Percentiles rank a stretch among this genome's conserved stretches.
Evolutionary conservation across 2,888 invertebrate species (phyloP).

Genomic region (Polietes domitor): DNA sequence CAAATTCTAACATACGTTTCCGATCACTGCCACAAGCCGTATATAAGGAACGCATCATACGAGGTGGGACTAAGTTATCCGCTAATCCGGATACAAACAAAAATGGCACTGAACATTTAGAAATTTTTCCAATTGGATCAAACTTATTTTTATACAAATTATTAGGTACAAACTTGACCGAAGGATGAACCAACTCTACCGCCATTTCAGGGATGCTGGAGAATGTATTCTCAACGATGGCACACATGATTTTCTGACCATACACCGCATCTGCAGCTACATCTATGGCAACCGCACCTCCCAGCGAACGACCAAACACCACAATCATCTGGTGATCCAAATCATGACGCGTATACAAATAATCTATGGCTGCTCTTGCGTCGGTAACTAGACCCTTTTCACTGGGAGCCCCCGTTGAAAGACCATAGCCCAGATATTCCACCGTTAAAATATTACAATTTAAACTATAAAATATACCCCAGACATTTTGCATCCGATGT

Average conservation of each 20-base stretch:
- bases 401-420: slow-evolving; percentile 93
- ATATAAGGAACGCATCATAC: slow-evolving; percentile 93
- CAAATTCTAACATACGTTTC: slow-evolving; percentile 90
- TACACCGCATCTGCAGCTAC: slow-evolving; percentile 89
- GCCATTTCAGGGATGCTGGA: slow-evolving; percentile 97
- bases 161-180: slow-evolving; percentile 90
- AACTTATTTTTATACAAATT: slow-evolving; percentile 96
- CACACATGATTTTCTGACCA: slow-evolving; percentile 90
- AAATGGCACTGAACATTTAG: slow-evolving; percentile 87
- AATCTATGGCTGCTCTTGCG: slow-evolving; percentile 93
- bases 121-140: slow-evolving; percentile 88
- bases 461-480: slow-evolving; percentile 90
- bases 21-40: slow-evolving; percentile 87
- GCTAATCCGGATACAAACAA: slow-evolving; percentile 94
- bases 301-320: slow-evolving; percentile 92
- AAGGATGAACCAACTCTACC: slow-evolving; percentile 84
- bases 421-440: slow-evolving; percentile 97
- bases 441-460: slow-evolving; percentile 94
- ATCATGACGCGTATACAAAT: slow-evolving; percentile 89
- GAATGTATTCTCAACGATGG: slow-evolving; percentile 97
- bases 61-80: slow-evolving; percentile 93
- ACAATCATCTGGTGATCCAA: slow-evolving; percentile 92
- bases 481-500: slow-evolving; percentile 94
- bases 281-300: slow-evolving; percentile 96
- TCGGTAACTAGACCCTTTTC: slow-evolving; percentile 94